Evolutionary conservation across 1,140 invertebrate genomes (phyloP), one percentile per base, ranked within the genome.

Genomic region (Bombus pascuorum): DNA sequence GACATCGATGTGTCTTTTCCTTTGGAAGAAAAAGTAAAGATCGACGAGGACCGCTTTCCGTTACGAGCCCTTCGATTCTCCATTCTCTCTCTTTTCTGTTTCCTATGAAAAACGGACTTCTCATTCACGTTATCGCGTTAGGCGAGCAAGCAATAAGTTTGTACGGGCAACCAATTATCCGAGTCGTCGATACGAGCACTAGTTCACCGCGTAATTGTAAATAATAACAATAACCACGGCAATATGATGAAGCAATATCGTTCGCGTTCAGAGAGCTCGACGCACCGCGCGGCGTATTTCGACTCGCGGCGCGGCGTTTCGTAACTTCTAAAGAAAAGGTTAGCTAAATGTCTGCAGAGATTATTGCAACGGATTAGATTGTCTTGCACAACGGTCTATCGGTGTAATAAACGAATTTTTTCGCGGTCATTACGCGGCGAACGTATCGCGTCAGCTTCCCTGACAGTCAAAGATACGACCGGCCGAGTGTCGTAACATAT

Each of bases 401-500:
- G 81, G 83, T 57, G 86, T 77, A 85, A 79, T 81, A 87, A 87
- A 85, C 83, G 86, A 75, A 78, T 84, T 81, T 78, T 78, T 77
- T 72, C 34, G 32, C 71, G 22, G 47, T n/a, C 59, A 76, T 85
- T 79, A 73, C 59, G 68, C 75, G 75, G n/a, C 57, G n/a, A 85
- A 81, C 78, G 70, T 76, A 62, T 57, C 79, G 72, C 74, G 82
- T 78, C 73, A 83, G 72, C 39, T 65, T 37, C 65, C 42, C 57
- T 37, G 71, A 74, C 79, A 77, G 47, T 47, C 82, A 74, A 82
- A 81, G 83, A 76, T 86, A 88, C 62, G 75, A 80, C 71, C 57
- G 59, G n/a, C 85, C 59, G 66, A 1, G 81, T 88, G 87, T 72
- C 70, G 83, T 88, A 88, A 89, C 71, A 76, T 88, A 88, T 88